Evolutionary conservation across 2,888 invertebrate species (phyloP).

Genomic region (Dendrolimus pini): DNA sequence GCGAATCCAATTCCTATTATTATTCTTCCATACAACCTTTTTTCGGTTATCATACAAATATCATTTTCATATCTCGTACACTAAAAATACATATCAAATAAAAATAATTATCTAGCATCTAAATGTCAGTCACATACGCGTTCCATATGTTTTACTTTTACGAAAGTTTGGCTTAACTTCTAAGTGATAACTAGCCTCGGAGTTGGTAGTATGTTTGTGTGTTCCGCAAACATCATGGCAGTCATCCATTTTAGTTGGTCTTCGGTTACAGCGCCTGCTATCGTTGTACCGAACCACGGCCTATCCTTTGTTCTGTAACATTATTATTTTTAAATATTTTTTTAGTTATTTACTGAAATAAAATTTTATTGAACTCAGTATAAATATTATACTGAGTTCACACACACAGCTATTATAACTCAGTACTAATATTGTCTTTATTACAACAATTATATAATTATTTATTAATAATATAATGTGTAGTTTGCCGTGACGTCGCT

Average conservation of each 20-base stretch:
- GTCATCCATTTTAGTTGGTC: slow-evolving; percentile 88
- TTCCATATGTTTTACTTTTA: not conserved
- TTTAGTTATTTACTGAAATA: not conserved
- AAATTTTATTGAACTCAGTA: not conserved
- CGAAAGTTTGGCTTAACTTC: not conserved
- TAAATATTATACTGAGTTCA: not conserved
- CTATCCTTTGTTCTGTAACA: slow-evolving; percentile 80
- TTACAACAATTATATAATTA: not conserved
- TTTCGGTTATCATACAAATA: not conserved
- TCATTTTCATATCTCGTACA: not conserved
- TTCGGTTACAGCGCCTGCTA: slow-evolving; percentile 85
- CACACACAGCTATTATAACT: not conserved
- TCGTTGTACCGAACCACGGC: slow-evolving; percentile 88
- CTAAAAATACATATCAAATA: not conserved
- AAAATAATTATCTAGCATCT: not conserved
- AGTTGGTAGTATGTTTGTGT: slow-evolving; percentile 76
- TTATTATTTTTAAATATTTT: not conserved
- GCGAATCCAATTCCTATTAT: no score
- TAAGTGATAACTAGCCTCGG: slow-evolving; percentile 62
- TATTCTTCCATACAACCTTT: not conserved
- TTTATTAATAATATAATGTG: no score
- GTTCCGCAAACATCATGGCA: slow-evolving; percentile 84
- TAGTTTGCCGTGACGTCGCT: no score
- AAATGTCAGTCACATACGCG: not conserved
- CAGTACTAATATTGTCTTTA: no score